These are phyloP conservation scores for Melanophora roralis DNA, from an alignment of 2,888 invertebrate species.

Conservation along the genomic window DNA sequence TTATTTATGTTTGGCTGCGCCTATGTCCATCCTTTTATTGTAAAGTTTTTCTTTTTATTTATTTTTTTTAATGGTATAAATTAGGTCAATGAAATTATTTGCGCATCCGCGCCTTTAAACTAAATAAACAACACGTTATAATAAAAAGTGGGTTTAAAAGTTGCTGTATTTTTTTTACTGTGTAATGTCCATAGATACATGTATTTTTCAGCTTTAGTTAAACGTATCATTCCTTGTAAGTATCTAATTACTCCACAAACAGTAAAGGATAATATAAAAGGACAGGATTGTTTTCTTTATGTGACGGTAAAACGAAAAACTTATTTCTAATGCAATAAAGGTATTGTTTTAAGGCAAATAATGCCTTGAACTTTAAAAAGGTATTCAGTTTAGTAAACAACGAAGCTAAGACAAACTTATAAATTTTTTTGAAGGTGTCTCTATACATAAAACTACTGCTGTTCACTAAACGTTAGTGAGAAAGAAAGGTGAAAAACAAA, in stretches of 20 bases:
- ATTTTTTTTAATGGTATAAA: conserved; percentile 53
- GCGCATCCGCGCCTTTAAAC: conserved; percentile 69
- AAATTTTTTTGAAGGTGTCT: too few species aligned
- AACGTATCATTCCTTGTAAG: conserved; percentile 34
- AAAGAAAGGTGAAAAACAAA: not conserved
- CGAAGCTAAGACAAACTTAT: too few species aligned
- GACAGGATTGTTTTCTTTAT: too few species aligned
- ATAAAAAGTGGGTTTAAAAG: conserved; percentile 34
- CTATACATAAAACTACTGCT: not conserved
- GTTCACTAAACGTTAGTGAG: not conserved
- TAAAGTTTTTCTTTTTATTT: too few species aligned
- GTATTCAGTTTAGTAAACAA: too few species aligned
- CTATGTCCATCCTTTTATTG: too few species aligned
- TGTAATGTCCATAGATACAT: not conserved
- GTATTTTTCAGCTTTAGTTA: conserved; percentile 20
- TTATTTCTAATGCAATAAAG: too few species aligned
- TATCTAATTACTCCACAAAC: not conserved
- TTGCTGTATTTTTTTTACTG: not conserved
- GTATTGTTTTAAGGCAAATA: too few species aligned
- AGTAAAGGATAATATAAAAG: not conserved
- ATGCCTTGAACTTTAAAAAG: too few species aligned
- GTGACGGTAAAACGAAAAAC: too few species aligned
- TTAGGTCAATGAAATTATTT: conserved; percentile 74
- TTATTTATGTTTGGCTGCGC: too few species aligned
- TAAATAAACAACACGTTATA: conserved; percentile 50